phyloP scores from a whole-genome alignment of 1,140 invertebrate genomes.

The Elysia chlorotica region DNA sequence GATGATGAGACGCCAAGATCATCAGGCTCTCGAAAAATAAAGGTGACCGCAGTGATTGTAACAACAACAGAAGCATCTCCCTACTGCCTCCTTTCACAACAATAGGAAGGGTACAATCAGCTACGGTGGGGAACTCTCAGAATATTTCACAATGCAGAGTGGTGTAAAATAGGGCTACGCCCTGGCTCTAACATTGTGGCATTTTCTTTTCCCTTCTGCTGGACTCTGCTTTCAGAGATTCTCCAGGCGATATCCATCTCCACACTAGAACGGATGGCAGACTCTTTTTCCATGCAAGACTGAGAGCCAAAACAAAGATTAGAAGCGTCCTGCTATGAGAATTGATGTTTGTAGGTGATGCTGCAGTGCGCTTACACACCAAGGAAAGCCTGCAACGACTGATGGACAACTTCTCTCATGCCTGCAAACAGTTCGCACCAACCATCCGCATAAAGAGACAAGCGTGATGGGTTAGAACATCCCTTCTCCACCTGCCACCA shows the following conservation, averaged over 20 bases:
- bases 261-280: slow-evolving; percentile 29
- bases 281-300: slow-evolving; percentile 23
- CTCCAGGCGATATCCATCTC: neutral
- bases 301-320: slow-evolving; percentile 27
- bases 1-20: too few relatives aligned
- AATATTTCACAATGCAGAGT: too few relatives aligned
- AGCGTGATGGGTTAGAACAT: neutral
- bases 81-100: neutral
- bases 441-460: neutral
- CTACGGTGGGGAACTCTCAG: too few relatives aligned
- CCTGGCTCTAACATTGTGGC: neutral
- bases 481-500: neutral
- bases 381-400: slow-evolving; percentile 22
- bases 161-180: too few relatives aligned
- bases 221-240: slow-evolving; percentile 3
- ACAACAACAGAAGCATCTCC: too few relatives aligned
- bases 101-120: neutral
- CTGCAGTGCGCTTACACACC: slow-evolving; percentile 22
- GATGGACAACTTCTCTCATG: neutral
- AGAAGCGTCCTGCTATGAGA: slow-evolving; percentile 28
- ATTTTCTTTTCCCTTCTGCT: neutral
- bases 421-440: neutral
- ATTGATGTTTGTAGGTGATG: slow-evolving; percentile 32
- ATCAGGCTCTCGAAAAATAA: too few relatives aligned
- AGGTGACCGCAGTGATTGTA: too few relatives aligned